Conservation (phyloP, 2,888 invertebrate genomes). For the Eupithecia vulgata region DNA sequence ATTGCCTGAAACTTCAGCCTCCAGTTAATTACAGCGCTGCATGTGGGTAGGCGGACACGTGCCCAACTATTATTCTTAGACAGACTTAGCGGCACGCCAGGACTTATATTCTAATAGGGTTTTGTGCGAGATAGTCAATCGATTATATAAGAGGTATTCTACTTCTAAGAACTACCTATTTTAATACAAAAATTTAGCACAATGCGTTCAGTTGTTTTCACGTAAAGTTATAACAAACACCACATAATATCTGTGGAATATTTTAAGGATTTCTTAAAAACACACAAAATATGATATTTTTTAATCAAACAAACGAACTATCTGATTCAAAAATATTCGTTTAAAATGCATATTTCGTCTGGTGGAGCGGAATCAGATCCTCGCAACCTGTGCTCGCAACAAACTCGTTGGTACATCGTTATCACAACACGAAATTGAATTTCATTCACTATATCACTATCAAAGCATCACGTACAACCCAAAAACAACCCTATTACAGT, state of each 20-base stretch:
- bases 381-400: conserved; percentile 70
- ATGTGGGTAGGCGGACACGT: background rate
- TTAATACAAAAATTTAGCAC: too few relatives aligned
- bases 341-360: background rate
- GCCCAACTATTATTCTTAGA: background rate
- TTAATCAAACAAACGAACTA: too few relatives aligned
- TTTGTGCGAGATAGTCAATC: background rate
- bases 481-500: conserved; percentile 41
- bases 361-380: conserved; percentile 49
- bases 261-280: too few relatives aligned
- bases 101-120: background rate
- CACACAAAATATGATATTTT: too few relatives aligned
- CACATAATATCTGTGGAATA: background rate
- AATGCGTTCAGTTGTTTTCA: background rate
- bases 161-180: too few relatives aligned
- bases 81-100: background rate
- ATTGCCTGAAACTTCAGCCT: conserved; percentile 34
- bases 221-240: background rate
- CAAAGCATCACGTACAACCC: conserved; percentile 1
- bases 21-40: background rate
- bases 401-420: conserved; percentile 65
- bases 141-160: too few relatives aligned
- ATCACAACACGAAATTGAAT: conserved; percentile 69
- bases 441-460: conserved; percentile 49
- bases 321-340: too few relatives aligned